Percentiles rank a stretch among this genome's conserved stretches.
Evolutionary conservation across 92 coral and sea anemone species (phyloP).

Genomic region (Isaurus tuberculatus): DNA sequence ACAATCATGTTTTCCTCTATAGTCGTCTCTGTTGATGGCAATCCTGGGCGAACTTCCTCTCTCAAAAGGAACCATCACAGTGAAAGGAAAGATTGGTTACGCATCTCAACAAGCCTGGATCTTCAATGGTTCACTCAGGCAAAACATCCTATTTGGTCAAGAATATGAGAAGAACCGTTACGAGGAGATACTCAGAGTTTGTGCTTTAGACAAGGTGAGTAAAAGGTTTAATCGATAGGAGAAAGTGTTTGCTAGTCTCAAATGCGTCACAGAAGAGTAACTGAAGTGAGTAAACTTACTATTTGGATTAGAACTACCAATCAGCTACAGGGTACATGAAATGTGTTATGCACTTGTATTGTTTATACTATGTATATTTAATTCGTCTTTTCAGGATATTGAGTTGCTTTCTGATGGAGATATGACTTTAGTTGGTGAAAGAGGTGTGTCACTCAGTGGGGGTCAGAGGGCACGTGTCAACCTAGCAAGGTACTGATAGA

Average conservation of each 20-base stretch:
- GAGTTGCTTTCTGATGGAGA: slow-evolving; percentile 30
- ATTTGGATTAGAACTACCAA: too few relatives aligned
- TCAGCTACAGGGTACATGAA: too few relatives aligned
- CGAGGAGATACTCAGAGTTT: slow-evolving; percentile 64
- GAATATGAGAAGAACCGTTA: slow-evolving; percentile 58
- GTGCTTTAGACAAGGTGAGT: slow-evolving; percentile 70
- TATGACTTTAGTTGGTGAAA: slow-evolving; percentile 40
- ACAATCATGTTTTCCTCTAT: background rate
- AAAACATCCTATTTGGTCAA: slow-evolving; percentile 66
- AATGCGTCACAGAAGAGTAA: too few relatives aligned
- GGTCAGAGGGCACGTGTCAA: slow-evolving; percentile 34
- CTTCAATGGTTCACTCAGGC: slow-evolving; percentile 67
- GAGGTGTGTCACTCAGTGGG: slow-evolving; percentile 33
- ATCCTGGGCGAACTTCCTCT: slow-evolving; percentile 71
- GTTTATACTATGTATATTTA: background rate
- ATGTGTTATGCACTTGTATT: background rate
- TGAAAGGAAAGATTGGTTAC: slow-evolving; percentile 70
- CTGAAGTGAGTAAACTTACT: too few relatives aligned
- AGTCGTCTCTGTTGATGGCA: slow-evolving; percentile 73
- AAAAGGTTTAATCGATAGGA: too few relatives aligned
- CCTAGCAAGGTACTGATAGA: slow-evolving; percentile 15
- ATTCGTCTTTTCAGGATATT: slow-evolving; percentile 9
- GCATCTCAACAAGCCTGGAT: slow-evolving; percentile 76
- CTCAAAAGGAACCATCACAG: slow-evolving; percentile 55
- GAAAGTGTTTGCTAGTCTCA: background rate